Evolutionary conservation across 1,140 invertebrate genomes (phyloP), one percentile per base, ranked within the genome.

Genomic region (Vanessa atalanta): DNA sequence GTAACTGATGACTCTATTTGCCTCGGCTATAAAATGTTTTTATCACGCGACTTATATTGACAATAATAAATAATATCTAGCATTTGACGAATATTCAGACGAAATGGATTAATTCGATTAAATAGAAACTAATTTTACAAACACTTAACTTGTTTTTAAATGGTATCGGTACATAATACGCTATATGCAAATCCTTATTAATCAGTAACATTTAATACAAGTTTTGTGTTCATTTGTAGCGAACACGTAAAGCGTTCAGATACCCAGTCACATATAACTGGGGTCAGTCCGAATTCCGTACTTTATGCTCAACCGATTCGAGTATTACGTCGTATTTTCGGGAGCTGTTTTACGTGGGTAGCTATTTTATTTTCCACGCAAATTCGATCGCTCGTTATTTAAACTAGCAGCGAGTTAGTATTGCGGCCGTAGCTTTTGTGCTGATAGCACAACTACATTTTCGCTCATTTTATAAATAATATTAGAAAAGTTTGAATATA

Each of bases 1-100:
- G 84, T 83, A 88, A 88, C 86, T 89, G 84, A 90, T 89, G 87
- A 84, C 82, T 88, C 87, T 87, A 89, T 89, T 89, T 87, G 84
- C 81, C 83, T 86, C 83, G 81, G 75, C 80, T 84, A 88, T 90
- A 89, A 90, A 89, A 89, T 85, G 83, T 88, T 89, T 53, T 57
- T 57, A 57, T 57, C 53, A 23, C 20, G 23, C 8, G 9, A 57
- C 23, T 57, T 57, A 57, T 57, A 57, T 57, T 57, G 53, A 57
- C 53, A 57, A 57, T 57, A 57, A 11, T 57, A 13, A 57, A 57
- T 57, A 57, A 57, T 57, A 57, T 57, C 20, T 57, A 13, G 51
- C 9, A 20, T 55, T 55, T 8, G 9, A 7, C 37, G 9, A 43
- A 43, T 31, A 43, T 43, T 43, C 37, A 43, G 37, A 11, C 37